phyloP scores from a whole-genome alignment of 2,888 invertebrate species.

The Parnassius smintheus region DNA sequence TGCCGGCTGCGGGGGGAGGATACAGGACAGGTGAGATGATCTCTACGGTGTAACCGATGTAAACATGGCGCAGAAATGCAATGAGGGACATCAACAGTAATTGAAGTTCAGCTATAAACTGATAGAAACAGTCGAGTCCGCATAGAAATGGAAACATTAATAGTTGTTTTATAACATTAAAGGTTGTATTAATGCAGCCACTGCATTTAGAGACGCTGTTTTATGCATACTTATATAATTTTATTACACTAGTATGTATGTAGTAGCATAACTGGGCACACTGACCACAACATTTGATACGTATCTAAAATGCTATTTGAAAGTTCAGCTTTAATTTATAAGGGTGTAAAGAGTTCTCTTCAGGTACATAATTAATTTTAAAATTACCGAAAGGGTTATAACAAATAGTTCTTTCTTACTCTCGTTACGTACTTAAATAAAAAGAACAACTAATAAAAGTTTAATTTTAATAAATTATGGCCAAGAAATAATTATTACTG shows the following conservation, averaged over 20 bases:
- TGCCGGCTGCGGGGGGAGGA: conserved; percentile 83
- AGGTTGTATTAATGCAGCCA: conserved; percentile 8
- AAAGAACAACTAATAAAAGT: no score
- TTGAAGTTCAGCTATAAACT: conserved; percentile 27
- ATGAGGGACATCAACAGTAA: conserved; percentile 21
- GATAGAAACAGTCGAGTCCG: conserved; percentile 10
- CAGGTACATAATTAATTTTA: no score
- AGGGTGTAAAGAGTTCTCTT: no score
- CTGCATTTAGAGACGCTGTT: conserved; percentile 9
- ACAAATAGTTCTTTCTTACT: no score
- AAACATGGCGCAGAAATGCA: conserved; percentile 25
- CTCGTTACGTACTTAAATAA: no score
- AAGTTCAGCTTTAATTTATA: no score
- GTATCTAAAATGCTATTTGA: no score
- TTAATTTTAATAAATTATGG: no score
- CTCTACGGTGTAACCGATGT: conserved; percentile 20
- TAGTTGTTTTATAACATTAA: conserved; percentile 19
- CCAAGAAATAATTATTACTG: no score
- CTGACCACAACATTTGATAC: background rate
- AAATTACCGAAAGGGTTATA: no score
- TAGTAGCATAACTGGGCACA: background rate
- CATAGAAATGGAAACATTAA: conserved; percentile 22
- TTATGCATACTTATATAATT: conserved; percentile 9
- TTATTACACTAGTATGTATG: background rate
- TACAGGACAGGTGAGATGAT: conserved; percentile 78